Conservation (phyloP, 2,888 invertebrate species). For the Synergus itoensis region DNA sequence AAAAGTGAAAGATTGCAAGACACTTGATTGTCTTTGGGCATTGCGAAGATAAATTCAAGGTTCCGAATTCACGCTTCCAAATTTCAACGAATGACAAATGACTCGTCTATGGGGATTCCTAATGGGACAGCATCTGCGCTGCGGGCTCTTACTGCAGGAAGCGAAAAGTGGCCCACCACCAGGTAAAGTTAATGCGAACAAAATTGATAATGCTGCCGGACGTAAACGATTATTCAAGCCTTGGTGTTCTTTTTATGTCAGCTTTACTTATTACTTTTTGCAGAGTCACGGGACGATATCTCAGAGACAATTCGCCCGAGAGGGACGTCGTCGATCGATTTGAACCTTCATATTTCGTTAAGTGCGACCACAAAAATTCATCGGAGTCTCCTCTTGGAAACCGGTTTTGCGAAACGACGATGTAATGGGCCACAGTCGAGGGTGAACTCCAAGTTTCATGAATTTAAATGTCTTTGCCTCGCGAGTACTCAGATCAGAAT, state of each 20-base stretch:
- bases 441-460: slow-evolving; percentile 62
- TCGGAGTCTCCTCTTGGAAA: slow-evolving; percentile 53
- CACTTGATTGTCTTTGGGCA: neutral
- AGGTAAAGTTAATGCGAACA: slow-evolving; percentile 67
- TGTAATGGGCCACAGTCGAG: slow-evolving; percentile 60
- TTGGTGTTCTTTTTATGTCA: slow-evolving; percentile 44
- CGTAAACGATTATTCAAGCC: slow-evolving; percentile 67
- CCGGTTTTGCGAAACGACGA: slow-evolving; percentile 67
- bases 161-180: slow-evolving; percentile 56
- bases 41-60: slow-evolving; percentile 8
- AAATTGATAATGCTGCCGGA: slow-evolving; percentile 72
- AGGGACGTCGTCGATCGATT: slow-evolving; percentile 54
- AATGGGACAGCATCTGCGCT: slow-evolving; percentile 65
- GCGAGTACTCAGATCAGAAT: slow-evolving; percentile 45
- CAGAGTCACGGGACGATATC: slow-evolving; percentile 40
- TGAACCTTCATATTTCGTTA: slow-evolving; percentile 60
- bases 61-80: slow-evolving; percentile 49
- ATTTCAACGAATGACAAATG: slow-evolving; percentile 66
- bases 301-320: slow-evolving; percentile 42
- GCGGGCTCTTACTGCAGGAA: slow-evolving; percentile 53
- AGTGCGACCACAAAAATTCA: slow-evolving; percentile 59
- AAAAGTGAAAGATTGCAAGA: neutral
- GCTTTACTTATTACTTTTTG: slow-evolving; percentile 45
- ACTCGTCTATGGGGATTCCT: slow-evolving; percentile 61
- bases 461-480: slow-evolving; percentile 59